A percentile compares a stretch with the other conserved stretches of the same genome.
Evolutionary conservation across 1,140 invertebrate genomes (phyloP).

Genomic region (Neodiprion lecontei): DNA sequence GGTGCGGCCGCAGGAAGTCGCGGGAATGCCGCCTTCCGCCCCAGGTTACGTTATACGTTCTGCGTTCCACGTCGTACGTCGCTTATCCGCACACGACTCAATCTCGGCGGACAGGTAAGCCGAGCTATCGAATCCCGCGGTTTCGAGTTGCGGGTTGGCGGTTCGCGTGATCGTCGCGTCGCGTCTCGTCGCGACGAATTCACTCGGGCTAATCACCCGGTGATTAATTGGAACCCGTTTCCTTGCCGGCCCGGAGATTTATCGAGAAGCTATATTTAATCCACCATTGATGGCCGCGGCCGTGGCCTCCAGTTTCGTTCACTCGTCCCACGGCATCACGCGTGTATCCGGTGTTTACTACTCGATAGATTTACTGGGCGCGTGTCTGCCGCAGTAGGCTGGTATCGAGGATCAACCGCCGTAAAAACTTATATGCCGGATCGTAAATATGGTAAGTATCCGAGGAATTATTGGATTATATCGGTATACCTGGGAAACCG

Average conservation of each 20-base stretch:
- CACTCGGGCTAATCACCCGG: not conserved
- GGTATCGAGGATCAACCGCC: not conserved
- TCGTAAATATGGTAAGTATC: conserved; percentile 7
- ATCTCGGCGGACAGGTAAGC: no score
- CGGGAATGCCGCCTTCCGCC: not conserved
- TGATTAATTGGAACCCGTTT: conserved; percentile 5
- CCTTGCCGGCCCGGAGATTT: not conserved
- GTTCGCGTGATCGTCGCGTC: not conserved
- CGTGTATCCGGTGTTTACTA: not conserved
- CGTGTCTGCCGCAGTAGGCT: not conserved
- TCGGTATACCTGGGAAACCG: not conserved
- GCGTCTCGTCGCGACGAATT: not conserved
- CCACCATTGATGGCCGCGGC: not conserved
- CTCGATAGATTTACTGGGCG: conserved; percentile 2
- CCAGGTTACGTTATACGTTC: not conserved
- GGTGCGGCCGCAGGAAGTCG: conserved; percentile 24
- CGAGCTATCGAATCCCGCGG: no score
- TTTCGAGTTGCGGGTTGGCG: not conserved
- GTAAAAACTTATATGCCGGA: not conserved
- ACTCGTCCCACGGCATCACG: no score
- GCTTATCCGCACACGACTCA: no score
- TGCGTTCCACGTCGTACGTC: not conserved
- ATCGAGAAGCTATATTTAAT: not conserved
- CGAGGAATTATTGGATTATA: not conserved
- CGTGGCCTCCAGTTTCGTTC: no score